Evolutionary conservation across 2,797 vertebrate species (phyloP).

Genomic region (Pachyuromys duprasi): DNA sequence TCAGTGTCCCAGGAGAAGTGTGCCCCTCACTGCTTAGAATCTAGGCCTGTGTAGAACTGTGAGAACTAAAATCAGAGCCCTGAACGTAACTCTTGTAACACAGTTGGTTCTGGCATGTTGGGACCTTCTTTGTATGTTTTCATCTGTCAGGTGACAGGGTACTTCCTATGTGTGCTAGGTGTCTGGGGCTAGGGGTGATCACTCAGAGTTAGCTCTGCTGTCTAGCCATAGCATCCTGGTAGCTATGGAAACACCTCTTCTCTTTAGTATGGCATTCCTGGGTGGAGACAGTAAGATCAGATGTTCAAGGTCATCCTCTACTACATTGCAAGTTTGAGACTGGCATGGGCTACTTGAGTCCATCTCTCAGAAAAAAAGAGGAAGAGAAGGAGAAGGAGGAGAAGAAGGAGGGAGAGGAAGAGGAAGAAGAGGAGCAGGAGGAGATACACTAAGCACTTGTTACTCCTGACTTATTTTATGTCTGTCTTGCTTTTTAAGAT

Average conservation of each 20-base stretch:
- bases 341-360: not conserved
- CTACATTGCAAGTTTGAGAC: not conserved
- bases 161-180: rapidly evolving
- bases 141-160: no score
- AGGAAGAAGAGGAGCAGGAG: not conserved
- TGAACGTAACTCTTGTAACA: not conserved
- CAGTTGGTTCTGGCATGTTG: not conserved
- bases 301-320: not conserved
- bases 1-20: rapidly evolving
- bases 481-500: not conserved
- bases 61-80: not conserved
- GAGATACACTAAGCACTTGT: not conserved
- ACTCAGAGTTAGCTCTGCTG: not conserved
- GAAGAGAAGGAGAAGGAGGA: not conserved
- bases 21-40: rapidly evolving
- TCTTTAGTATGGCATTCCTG: not conserved
- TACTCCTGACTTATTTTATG: not conserved
- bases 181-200: not conserved
- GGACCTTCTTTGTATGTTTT: not conserved
- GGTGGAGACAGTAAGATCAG: not conserved
- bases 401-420: rapidly evolving
- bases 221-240: not conserved
- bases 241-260: not conserved
- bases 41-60: rapidly evolving
- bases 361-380: not conserved